Percentiles rank a stretch among this genome's conserved stretches.
phyloP scores from a whole-genome alignment of 2,888 invertebrate species.

The Lochmaea capreae region DNA sequence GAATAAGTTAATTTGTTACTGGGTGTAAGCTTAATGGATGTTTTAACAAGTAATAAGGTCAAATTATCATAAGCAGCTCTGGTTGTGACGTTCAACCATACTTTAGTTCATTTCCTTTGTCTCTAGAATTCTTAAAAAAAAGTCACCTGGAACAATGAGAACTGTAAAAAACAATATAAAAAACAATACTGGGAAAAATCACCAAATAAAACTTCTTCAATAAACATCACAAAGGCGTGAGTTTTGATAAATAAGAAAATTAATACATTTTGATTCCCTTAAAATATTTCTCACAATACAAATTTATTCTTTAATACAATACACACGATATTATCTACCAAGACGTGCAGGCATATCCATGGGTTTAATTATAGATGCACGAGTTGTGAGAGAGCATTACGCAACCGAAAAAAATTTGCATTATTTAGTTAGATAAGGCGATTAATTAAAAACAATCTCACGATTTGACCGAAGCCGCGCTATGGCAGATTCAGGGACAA shows the following conservation, averaged over 20 bases:
- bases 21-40: no score
- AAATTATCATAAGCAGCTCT: no score
- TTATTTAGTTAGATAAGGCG: constrained; percentile 40
- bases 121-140: no score
- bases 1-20: no score
- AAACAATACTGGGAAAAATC: neutral
- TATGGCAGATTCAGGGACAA: constrained; percentile 39
- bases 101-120: no score
- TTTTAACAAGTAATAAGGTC: no score
- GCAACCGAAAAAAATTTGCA: constrained; percentile 46
- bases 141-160: neutral
- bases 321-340: constrained; percentile 32
- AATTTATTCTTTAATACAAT: neutral
- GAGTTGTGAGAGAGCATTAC: constrained; percentile 39
- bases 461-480: constrained; percentile 36
- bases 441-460: constrained; percentile 46
- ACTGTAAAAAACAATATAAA: neutral
- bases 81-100: no score
- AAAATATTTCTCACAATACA: constrained; percentile 28
- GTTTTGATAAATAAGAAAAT: constrained; percentile 8
- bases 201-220: neutral
- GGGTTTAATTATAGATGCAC: constrained; percentile 34
- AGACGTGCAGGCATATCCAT: constrained; percentile 36
- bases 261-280: neutral
- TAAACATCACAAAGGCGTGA: neutral